Evolutionary conservation across 2,113 vertebrate genomes (phyloP).

Genomic region (Pristiophorus japonicus): DNA sequence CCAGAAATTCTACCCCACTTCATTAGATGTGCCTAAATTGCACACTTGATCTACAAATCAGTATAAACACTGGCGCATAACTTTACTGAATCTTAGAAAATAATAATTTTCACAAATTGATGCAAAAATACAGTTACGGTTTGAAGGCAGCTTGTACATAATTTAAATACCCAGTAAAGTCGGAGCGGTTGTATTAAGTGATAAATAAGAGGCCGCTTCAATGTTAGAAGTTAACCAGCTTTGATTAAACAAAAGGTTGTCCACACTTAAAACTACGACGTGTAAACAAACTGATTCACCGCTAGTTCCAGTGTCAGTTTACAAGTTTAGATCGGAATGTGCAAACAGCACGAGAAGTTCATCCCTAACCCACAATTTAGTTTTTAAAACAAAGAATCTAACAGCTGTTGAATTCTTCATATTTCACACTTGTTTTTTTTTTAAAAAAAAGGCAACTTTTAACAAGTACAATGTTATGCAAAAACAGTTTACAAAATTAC

Average conservation of each 20-base stretch:
- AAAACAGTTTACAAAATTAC: conserved; percentile 36
- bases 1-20: background rate
- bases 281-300: background rate
- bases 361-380: background rate
- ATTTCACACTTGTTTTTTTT: background rate
- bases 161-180: conserved; percentile 12
- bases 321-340: background rate
- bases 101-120: background rate
- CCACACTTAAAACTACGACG: background rate
- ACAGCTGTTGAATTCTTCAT: background rate
- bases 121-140: background rate
- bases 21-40: conserved; percentile 1
- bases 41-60: background rate
- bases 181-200: background rate
- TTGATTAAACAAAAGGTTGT: background rate
- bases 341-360: background rate
- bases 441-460: background rate
- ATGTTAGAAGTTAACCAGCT: background rate
- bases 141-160: conserved; percentile 10
- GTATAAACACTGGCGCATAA: background rate
- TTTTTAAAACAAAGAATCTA: background rate
- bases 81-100: background rate
- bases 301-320: background rate
- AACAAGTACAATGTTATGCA: conserved; percentile 35
- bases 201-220: background rate